phyloP scores from a whole-genome alignment of 1,140 invertebrate species.

The Mesaphorura yosii region DNA sequence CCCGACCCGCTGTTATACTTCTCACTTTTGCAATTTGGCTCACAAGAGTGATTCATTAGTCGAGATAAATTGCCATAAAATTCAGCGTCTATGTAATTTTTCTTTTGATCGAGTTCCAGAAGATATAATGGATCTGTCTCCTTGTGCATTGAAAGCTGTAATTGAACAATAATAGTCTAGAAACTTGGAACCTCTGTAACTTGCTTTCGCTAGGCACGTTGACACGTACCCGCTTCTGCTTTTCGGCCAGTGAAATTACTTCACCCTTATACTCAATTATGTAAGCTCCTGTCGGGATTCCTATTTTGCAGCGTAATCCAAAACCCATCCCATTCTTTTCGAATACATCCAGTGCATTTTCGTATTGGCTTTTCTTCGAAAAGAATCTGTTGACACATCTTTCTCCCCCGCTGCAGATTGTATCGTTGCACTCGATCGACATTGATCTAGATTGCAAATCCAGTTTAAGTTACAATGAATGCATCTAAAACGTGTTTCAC shows the following conservation, averaged over 20 bases:
- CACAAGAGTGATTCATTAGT: slow-evolving; percentile 27
- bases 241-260: slow-evolving; percentile 17
- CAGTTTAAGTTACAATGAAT: background rate
- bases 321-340: slow-evolving; percentile 15
- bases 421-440: slow-evolving; percentile 12
- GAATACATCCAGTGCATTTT: background rate
- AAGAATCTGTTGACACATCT: slow-evolving; percentile 25
- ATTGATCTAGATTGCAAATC: slow-evolving; percentile 2
- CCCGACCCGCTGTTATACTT: slow-evolving; percentile 15
- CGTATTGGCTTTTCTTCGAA: background rate
- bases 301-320: slow-evolving; percentile 5
- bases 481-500: background rate
- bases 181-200: too few species aligned
- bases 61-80: slow-evolving; percentile 21
- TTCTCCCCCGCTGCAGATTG: background rate
- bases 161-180: too few species aligned
- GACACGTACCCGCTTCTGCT: slow-evolving; percentile 1
- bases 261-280: slow-evolving; percentile 24
- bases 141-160: background rate
- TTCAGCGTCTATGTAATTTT: slow-evolving; percentile 26
- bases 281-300: slow-evolving; percentile 15
- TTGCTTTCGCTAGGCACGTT: too few species aligned
- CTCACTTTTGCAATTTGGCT: slow-evolving; percentile 16
- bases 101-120: slow-evolving; percentile 14
- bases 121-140: slow-evolving; percentile 23